Base-by-base conservation (phyloP, 2,888 invertebrate genomes). In the Drosophila paranaensis region DNA sequence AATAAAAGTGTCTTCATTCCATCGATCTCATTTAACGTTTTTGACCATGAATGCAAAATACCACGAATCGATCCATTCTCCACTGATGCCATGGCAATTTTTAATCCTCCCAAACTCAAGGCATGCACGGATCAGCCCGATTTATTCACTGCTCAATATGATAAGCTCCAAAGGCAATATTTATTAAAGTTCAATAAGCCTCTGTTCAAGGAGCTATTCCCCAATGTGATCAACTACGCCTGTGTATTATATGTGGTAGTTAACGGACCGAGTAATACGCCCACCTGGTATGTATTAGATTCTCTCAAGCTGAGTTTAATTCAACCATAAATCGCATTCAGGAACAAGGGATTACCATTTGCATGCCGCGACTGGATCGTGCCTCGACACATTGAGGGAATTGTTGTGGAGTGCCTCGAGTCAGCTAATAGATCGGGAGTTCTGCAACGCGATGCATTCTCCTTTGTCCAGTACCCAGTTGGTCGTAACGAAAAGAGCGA, bases 11-110 rank as follows among this genome's bases (percentile, higher is more conserved):
- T 20, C 20, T 2, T 20, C 20, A 20, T 20, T 20, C 20, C 20
- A 20, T 20, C 20, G 20, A 20, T 20, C 20, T 20, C 20, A 20
- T 20, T 20, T 20, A 20, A 10, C 5, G 30, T 48, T 48, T 48
- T 74, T 92, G 95, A 93, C 80, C 90, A 93, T 25, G 94, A 93
- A 81, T 95, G 95, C 83, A 94, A 93, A 82, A 95, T 95, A 87
- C 93, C 94, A 6, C 93, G 94, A 56, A 79, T 94, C 71, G 93
- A 95, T 82, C 93, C 95, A 9, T 94, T 94, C 76, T 94, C 94
- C 58, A 46, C 76, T 2, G 93, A 94, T 57, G 92, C 93, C 14
- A 93, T 92, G 57, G 30, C 4, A 2, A 13, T 51, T 2, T 74
- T 62, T 3, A 45, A 62, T 0, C 40, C 37, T 6, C 10, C 16